Conservation (phyloP, 2,888 invertebrate species). For the Caenorhabditis imperialis region DNA sequence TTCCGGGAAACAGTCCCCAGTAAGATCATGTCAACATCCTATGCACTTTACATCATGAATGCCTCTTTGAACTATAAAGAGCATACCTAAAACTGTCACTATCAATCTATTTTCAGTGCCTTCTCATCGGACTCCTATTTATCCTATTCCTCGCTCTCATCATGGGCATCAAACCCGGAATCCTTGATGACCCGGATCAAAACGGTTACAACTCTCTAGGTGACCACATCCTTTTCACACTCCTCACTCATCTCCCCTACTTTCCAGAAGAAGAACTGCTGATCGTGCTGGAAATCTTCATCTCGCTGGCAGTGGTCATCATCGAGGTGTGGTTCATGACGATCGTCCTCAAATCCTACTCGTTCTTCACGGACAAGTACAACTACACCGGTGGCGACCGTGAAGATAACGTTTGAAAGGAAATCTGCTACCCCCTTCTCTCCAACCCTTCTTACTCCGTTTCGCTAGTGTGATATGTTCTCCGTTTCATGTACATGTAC, state of each 20-base stretch:
- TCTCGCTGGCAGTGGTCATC: constrained; percentile 59
- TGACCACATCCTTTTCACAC: not conserved
- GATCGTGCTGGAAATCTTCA: constrained; percentile 66
- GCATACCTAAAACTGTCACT: no score
- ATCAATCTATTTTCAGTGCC: constrained; percentile 58
- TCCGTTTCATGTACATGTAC: constrained; percentile 39
- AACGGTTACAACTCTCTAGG: constrained; percentile 61
- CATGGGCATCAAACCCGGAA: constrained; percentile 65
- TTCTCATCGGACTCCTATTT: constrained; percentile 61
- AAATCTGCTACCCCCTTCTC: no score
- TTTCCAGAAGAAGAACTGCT: constrained; percentile 65
- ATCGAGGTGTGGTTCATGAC: constrained; percentile 68
- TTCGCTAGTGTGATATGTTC: constrained; percentile 44
- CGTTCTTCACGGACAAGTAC: constrained; percentile 65
- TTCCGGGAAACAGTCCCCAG: no score
- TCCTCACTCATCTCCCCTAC: no score
- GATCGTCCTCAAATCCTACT: constrained; percentile 61
- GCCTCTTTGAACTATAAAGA: no score
- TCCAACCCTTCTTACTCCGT: not conserved
- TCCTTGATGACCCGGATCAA: constrained; percentile 63
- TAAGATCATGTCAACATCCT: not conserved
- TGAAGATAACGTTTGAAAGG: constrained; percentile 58
- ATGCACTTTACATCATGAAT: not conserved
- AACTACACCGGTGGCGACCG: constrained; percentile 66
- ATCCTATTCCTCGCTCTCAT: constrained; percentile 63